Evolutionary conservation across 2,113 vertebrate species (phyloP).

Genomic region (Formicarius rufipectus): DNA sequence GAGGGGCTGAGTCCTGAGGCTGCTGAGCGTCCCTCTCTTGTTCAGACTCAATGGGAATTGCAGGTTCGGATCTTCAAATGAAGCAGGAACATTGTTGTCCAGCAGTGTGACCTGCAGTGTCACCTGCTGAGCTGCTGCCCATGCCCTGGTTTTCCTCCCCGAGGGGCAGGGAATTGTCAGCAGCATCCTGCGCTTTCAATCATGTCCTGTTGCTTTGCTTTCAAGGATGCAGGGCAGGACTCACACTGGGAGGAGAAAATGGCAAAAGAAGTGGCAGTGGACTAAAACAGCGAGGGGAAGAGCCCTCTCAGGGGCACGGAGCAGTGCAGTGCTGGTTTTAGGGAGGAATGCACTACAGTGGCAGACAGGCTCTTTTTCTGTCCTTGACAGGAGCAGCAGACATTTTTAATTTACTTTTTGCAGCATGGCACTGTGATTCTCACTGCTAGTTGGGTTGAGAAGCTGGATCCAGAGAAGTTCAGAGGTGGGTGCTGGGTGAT

Average conservation of each 20-base stretch:
- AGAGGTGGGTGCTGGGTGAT: background rate
- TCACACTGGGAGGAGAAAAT: background rate
- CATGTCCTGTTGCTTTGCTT: background rate
- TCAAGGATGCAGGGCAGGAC: background rate
- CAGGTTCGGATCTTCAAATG: background rate
- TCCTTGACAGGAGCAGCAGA: background rate
- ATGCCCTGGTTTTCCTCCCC: background rate
- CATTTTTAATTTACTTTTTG: background rate
- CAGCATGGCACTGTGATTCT: background rate
- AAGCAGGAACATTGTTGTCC: background rate
- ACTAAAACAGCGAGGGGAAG: background rate
- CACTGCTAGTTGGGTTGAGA: background rate
- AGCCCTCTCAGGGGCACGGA: background rate
- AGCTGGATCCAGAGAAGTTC: background rate
- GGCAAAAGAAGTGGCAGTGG: background rate
- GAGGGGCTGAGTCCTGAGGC: background rate
- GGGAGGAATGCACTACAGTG: background rate
- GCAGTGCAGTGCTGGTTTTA: background rate
- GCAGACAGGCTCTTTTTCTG: background rate
- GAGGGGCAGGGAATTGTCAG: background rate
- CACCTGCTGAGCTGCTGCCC: background rate
- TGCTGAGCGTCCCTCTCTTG: background rate
- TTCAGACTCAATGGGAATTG: background rate
- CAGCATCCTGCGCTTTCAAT: rapidly evolving
- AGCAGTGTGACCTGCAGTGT: too few species aligned